Conservation (phyloP, 2,113 vertebrate species). For the Rhinopomastus cyanomelas region DNA sequence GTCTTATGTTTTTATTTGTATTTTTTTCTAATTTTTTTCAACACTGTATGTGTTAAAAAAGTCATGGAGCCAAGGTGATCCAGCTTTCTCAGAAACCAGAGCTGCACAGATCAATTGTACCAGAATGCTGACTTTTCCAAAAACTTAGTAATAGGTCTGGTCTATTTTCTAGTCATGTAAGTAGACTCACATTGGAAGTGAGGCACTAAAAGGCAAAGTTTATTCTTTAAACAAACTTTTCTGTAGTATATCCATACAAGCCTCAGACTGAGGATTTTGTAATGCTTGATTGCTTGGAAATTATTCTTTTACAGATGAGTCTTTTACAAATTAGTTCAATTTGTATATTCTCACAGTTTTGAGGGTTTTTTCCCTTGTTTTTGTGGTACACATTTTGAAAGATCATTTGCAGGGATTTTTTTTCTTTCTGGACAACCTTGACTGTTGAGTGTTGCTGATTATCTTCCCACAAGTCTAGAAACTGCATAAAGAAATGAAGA, state of each 20-base stretch:
- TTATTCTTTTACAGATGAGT: background rate
- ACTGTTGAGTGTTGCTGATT: background rate
- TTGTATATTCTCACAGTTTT: background rate
- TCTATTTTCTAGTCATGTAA: background rate
- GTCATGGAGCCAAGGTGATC: background rate
- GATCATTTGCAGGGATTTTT: accelerated
- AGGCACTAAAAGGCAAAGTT: background rate
- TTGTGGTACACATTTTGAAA: background rate
- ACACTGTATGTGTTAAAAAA: background rate
- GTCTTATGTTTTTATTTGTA: background rate
- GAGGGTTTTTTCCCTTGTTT: background rate
- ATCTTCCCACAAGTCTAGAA: background rate
- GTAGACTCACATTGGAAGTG: background rate
- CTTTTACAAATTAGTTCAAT: background rate
- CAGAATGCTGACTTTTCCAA: background rate
- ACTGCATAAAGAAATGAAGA: background rate
- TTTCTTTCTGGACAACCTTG: background rate
- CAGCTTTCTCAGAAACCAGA: background rate
- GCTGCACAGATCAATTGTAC: background rate
- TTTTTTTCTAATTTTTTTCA: background rate
- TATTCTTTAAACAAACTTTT: background rate
- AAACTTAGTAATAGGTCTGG: background rate
- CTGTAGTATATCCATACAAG: background rate
- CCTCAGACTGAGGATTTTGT: background rate
- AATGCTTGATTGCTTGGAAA: background rate